Base-by-base conservation (phyloP, 2,113 vertebrate genomes). In the Euleptes europaea region DNA sequence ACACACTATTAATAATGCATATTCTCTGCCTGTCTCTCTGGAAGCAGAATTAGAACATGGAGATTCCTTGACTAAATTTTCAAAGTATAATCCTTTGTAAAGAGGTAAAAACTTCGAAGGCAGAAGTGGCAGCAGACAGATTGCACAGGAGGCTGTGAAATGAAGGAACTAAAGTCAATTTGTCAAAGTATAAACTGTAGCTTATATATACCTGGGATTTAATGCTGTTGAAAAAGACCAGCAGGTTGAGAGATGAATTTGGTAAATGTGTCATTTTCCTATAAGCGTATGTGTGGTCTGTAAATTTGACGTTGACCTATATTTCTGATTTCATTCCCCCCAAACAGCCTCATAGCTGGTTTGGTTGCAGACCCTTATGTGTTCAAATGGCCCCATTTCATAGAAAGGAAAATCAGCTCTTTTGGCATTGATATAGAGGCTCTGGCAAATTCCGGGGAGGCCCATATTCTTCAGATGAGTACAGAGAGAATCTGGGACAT, bases 81-180 rank as follows among this genome's bases (percentile, higher is more conserved):
- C 83, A 82, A 92, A 95, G 86, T 38, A 67, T 79, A 92, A 92
- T 95, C 82, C 84, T 84, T 57, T 84, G 35, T 86, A 90, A 94
- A 90, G 84, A 86, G 85, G 84, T 69, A 90, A 82, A 86, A 94
- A 92, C 82, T 92, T 93, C 84, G 76, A 84, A 90, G 86, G 82
- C 78, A 31, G 89, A 28, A 57, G 83, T 82, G 66, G 73, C 74
- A 92, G 73, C 9, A 82, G 91, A n/a, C 78, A 90, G 91, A 87
- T 90, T 90, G 91, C 76, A 84, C 90, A 92, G 89, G 84, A 86
- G 74, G 83, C 88, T 84, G 88, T 72, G 92, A 93, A 93, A 93
- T 91, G 92, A 86, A 92, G 76, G 84, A 89, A 81, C 86, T 84
- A 91, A 92, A 91, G 89, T 88, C 75, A 77, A 89, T 40, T 90